Conservation (phyloP, 2,797 vertebrate species). For the Gallinago stenura region DNA sequence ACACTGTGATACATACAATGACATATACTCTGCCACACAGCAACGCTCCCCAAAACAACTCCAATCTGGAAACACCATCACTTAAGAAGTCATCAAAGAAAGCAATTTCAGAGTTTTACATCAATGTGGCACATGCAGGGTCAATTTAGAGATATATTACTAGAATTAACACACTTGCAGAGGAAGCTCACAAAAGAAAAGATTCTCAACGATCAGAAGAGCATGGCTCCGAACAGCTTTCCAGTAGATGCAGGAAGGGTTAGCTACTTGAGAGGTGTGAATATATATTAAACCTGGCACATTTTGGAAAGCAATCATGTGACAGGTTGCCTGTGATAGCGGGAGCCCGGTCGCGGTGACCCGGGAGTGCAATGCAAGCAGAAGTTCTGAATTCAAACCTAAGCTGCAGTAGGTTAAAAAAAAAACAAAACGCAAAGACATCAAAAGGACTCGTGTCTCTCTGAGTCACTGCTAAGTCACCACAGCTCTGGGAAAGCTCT, state of each 20-base stretch:
- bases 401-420: not conserved
- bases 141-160: not conserved
- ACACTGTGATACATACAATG: not conserved
- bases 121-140: not conserved
- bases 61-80: not conserved
- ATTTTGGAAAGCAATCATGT: not conserved
- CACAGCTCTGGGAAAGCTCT: not conserved
- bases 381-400: conserved; percentile 13
- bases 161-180: not conserved
- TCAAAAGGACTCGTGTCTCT: not conserved
- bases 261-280: not conserved
- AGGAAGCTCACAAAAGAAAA: not conserved
- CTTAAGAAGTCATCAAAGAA: not conserved
- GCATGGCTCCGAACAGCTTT: not conserved
- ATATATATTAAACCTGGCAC: not conserved
- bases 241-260: not conserved
- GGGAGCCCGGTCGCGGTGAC: not conserved
- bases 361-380: not conserved
- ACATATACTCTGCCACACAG: not conserved
- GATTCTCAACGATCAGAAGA: not conserved
- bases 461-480: conserved; percentile 1
- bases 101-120: not conserved
- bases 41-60: not conserved
- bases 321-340: not conserved
- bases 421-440: not conserved